These are phyloP conservation scores for Pempheris klunzingeri DNA, from an alignment of 2,797 vertebrate genomes.

Conservation along the genomic window DNA sequence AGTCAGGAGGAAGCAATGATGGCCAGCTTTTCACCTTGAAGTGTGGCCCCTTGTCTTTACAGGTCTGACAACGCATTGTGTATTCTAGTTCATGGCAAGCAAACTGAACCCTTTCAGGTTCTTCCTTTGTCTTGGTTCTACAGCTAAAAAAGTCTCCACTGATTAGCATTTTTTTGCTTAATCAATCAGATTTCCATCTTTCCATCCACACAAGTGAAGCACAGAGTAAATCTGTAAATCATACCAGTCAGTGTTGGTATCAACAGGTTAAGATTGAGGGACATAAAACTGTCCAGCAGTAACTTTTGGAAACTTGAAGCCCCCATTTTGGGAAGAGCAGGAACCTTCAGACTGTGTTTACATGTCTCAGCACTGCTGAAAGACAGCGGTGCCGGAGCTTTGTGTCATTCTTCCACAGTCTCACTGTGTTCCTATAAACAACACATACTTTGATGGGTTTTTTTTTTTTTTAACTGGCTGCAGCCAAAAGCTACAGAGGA, in stretches of 20 bases:
- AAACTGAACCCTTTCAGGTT: not conserved
- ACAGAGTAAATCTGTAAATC: constrained; percentile 21
- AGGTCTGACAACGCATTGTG: not conserved
- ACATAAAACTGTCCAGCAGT: constrained; percentile 40
- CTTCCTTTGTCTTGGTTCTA: not conserved
- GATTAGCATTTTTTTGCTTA: not conserved
- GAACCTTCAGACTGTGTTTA: constrained; percentile 64
- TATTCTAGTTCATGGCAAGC: not conserved
- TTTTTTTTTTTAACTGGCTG: not conserved
- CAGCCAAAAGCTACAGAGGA: constrained; percentile 30
- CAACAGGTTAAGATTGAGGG: constrained; percentile 20
- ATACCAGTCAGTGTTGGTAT: constrained; percentile 21
- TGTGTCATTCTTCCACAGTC: constrained; percentile 37
- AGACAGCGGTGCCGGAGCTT: constrained; percentile 27
- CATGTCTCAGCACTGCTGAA: constrained; percentile 38
- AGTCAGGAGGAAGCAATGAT: not conserved
- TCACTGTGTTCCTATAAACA: constrained; percentile 43
- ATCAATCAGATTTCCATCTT: not conserved
- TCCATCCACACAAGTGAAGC: constrained; percentile 4
- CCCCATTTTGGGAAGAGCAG: constrained; percentile 56
- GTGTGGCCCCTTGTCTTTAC: not conserved
- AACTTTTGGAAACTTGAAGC: constrained; percentile 44
- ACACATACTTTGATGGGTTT: constrained; percentile 37
- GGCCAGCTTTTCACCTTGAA: not conserved
- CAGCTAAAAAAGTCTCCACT: not conserved